phyloP scores from a whole-genome alignment of 2,797 vertebrate genomes.

The Pseudochaenichthys georgianus region DNA sequence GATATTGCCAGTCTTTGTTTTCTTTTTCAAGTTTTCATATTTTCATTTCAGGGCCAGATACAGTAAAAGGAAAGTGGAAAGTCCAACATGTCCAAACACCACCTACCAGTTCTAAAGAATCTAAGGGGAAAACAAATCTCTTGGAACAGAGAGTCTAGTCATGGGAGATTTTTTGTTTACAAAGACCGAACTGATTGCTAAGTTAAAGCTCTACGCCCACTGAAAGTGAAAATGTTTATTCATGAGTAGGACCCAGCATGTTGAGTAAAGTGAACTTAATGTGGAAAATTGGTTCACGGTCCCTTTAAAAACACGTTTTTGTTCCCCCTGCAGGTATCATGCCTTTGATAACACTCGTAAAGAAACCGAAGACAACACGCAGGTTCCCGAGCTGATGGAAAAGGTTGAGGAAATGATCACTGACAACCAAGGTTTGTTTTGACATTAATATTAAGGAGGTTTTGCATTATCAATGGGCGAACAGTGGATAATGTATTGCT shows the following conservation, averaged over 20 bases:
- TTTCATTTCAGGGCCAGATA: not conserved
- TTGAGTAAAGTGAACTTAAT: not conserved
- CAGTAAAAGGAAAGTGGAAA: too few relatives aligned
- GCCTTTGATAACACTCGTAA: constrained; percentile 81
- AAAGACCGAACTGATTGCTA: too few relatives aligned
- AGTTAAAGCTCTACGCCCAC: too few relatives aligned
- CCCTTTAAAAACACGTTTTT: not conserved
- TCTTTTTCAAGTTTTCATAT: not conserved
- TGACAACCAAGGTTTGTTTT: constrained; percentile 80
- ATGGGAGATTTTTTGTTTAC: too few relatives aligned
- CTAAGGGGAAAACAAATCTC: too few relatives aligned
- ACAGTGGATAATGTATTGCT: not conserved
- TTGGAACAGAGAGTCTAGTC: too few relatives aligned
- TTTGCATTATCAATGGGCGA: not conserved
- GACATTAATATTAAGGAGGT: not conserved
- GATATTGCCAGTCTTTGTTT: not conserved
- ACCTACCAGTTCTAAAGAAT: too few relatives aligned
- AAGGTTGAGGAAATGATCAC: constrained; percentile 86
- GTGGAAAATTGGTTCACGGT: not conserved
- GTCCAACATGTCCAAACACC: too few relatives aligned
- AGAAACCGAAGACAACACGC: constrained; percentile 78
- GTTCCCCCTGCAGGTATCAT: constrained; percentile 74
- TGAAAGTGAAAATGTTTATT: not conserved
- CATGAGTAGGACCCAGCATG: not conserved
- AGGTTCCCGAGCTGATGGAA: constrained; percentile 84